Conservation (phyloP, 2,797 vertebrate species). For the Pseudomugil tenellus region DNA sequence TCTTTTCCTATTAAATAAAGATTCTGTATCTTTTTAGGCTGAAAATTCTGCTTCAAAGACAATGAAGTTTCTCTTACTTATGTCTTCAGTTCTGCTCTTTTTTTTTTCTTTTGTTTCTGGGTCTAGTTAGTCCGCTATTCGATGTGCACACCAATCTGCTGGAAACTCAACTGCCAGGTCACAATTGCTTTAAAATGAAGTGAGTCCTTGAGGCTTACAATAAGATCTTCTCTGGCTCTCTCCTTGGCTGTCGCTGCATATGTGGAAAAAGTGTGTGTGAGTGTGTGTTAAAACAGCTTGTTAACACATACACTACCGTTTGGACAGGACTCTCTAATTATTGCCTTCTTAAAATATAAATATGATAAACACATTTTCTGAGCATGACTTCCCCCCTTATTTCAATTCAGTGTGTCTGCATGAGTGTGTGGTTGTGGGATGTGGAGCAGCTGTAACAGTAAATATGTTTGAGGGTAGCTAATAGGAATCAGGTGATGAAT, state of each 20-base stretch:
- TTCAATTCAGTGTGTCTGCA: constrained; percentile 10
- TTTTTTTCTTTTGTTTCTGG: neutral
- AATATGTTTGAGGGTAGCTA: constrained; percentile 93
- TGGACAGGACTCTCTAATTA: constrained; percentile 63
- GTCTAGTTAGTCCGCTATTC: constrained; percentile 4
- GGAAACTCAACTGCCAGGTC: constrained; percentile 5
- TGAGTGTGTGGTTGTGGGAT: constrained; percentile 77
- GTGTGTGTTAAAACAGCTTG: constrained; percentile 74
- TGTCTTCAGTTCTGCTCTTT: constrained; percentile 20
- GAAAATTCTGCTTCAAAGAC: constrained; percentile 26
- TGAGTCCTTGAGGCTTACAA: constrained; percentile 43
- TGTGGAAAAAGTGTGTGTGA: constrained; percentile 48
- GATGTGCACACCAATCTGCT: neutral
- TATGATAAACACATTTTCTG: constrained; percentile 63
- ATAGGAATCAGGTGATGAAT: constrained; percentile 90
- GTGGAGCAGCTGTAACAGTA: constrained; percentile 92
- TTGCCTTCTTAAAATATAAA: constrained; percentile 60
- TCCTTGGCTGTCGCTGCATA: constrained; percentile 27
- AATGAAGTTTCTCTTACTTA: constrained; percentile 5
- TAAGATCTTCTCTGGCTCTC: constrained; percentile 21
- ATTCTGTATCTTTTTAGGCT: neutral
- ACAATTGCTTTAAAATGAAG: constrained; percentile 38
- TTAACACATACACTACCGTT: constrained; percentile 67
- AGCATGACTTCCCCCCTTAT: constrained; percentile 23
- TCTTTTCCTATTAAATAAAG: constrained; percentile 8